Evolutionary conservation across 2,888 invertebrate genomes (phyloP).

Genomic region (Venustoraphidia nigricollis): DNA sequence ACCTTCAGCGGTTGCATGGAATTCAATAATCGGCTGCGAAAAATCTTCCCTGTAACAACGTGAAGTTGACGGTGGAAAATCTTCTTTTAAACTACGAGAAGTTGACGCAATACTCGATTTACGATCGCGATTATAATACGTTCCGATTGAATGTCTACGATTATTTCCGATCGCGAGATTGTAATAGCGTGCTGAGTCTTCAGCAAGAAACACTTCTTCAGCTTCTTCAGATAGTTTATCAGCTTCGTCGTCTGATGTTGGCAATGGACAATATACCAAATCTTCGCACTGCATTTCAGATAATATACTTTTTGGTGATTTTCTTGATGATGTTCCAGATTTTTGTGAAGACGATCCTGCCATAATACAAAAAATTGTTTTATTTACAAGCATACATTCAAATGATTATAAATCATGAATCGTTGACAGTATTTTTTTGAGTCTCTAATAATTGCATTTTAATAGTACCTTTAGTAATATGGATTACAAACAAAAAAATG

Average conservation of each 20-base stretch:
- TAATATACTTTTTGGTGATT: too few relatives aligned
- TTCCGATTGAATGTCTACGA: constrained; percentile 51
- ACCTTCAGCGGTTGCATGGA: constrained; percentile 18
- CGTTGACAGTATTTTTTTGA: too few relatives aligned
- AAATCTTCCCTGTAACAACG: constrained; percentile 22
- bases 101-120: constrained; percentile 19
- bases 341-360: too few relatives aligned
- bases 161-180: constrained; percentile 29
- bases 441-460: too few relatives aligned
- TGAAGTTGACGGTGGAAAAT: background rate
- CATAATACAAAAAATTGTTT: too few relatives aligned
- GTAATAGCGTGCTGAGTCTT: constrained; percentile 34
- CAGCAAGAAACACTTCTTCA: constrained; percentile 45
- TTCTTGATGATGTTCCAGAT: too few relatives aligned
- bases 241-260: constrained; percentile 21
- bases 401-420: too few relatives aligned
- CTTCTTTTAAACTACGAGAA: background rate
- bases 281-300: constrained; percentile 12
- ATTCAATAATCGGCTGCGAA: constrained; percentile 17
- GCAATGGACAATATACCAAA: constrained; percentile 20
- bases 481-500: too few relatives aligned
- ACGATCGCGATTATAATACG: constrained; percentile 34
- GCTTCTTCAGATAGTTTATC: constrained; percentile 27
- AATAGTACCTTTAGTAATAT: too few relatives aligned
- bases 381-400: too few relatives aligned